Percentiles rank a stretch among this genome's conserved stretches.
phyloP scores from a whole-genome alignment of 1,140 invertebrate genomes.

The Drosophila tropicalis region DNA sequence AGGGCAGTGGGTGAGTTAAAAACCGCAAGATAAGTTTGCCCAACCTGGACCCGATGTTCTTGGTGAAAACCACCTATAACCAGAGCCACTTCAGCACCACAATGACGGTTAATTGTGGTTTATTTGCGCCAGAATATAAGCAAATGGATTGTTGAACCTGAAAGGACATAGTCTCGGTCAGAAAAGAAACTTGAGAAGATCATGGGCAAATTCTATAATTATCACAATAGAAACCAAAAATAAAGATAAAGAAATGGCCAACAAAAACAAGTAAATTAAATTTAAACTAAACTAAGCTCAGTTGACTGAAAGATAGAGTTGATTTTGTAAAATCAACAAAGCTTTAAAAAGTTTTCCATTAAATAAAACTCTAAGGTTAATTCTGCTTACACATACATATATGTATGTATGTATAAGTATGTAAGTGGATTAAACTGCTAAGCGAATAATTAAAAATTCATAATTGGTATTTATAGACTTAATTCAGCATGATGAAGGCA shows the following conservation, averaged over 20 bases:
- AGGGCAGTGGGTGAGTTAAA: neutral
- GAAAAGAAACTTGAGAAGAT: no score
- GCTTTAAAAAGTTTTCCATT: no score
- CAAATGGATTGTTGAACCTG: neutral
- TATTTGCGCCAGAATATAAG: conserved; percentile 30
- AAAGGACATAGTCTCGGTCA: neutral
- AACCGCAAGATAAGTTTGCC: conserved; percentile 5
- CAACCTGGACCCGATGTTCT: neutral
- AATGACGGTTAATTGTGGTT: conserved; percentile 38
- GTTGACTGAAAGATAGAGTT: no score
- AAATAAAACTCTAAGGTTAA: neutral
- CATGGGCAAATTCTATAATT: no score
- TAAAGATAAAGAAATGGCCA: neutral
- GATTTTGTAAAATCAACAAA: no score
- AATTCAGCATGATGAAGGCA: neutral
- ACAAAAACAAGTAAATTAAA: neutral
- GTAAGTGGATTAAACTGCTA: neutral
- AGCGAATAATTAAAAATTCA: conserved; percentile 6
- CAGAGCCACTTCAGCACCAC: neutral
- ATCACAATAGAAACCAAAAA: no score
- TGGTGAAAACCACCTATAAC: neutral
- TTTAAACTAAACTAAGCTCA: no score
- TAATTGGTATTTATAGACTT: conserved; percentile 1
- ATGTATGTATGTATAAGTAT: neutral
- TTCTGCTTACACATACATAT: neutral